Base-by-base conservation (phyloP, 2,113 vertebrate species). In the Pluvianellus socialis region DNA sequence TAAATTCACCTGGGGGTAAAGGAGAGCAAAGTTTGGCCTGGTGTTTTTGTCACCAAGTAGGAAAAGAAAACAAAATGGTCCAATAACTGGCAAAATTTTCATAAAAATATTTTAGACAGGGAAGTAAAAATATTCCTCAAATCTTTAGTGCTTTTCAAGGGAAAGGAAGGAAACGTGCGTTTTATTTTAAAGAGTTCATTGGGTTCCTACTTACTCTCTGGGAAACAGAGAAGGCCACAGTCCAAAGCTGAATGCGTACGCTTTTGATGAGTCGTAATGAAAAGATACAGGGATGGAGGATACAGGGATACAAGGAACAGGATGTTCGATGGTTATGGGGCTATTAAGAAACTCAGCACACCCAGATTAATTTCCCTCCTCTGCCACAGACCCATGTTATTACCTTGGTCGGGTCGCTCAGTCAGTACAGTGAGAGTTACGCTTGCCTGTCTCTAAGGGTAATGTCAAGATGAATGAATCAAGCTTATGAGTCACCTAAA, bases 171-270 rank as follows among this genome's bases (percentile, higher is more conserved):
- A 91, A 89, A 86, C 14, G 32, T 3, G 4, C 32, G 76, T 94
- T 79, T 52, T 88, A 49, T 82, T 93, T 86, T 70, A 33, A 73
- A 79, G 23, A 66, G 88, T 79, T 92, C 49, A 17, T 40, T 85
- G 49, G 4, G 28, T 84, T 93, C 47, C 68, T 89, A 28, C n/a
- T 76, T 71, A 42, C 73, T 89, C 0, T 33, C 61, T 72, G 15
- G 61, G 65, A 86, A 86, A 7, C n/a, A 44, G 65, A 83, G 61
- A 90, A 68, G 63, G 52, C 83, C 56, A 30, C 61, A 75, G 44
- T 67, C 23, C 35, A 50, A 9, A 80, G 65, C n/a, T 0, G 0
- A 79, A 92, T 77, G 66, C 3, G 15, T 58, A 23, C 0, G 0
- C 84, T 91, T 72, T 13, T 61, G 79, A 38, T 82, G 32, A 94